phyloP scores from a whole-genome alignment of 2,888 invertebrate genomes.

The Tinea pellionella region DNA sequence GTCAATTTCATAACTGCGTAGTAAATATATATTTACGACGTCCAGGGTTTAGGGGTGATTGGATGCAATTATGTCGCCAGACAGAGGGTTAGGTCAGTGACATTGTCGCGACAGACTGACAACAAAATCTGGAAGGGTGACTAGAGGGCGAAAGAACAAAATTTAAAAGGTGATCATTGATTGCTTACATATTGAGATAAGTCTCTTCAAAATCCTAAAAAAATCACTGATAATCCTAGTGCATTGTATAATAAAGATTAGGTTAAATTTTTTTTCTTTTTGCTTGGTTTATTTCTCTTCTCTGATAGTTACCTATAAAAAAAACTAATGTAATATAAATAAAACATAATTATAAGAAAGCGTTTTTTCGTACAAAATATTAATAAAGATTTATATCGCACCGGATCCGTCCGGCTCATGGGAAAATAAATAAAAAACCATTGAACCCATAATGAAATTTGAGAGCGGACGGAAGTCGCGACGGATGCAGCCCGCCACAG shows the following conservation, averaged over 20 bases:
- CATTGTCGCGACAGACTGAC: not conserved
- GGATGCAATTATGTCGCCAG: not conserved
- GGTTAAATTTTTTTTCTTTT: too few species aligned
- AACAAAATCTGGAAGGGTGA: not conserved
- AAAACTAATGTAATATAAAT: too few species aligned
- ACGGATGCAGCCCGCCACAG: slow-evolving; percentile 17
- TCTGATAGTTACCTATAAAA: too few species aligned
- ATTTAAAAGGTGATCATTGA: too few species aligned
- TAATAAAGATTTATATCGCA: not conserved
- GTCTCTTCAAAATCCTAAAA: too few species aligned
- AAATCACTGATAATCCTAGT: too few species aligned
- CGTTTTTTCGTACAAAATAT: not conserved
- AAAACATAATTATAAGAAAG: too few species aligned
- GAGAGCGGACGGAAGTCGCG: slow-evolving; percentile 10
- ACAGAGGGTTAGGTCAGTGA: not conserved
- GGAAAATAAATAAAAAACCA: slow-evolving; percentile 26
- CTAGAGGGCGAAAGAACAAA: not conserved
- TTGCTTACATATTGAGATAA: too few species aligned
- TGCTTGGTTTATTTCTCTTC: too few species aligned
- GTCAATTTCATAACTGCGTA: too few species aligned
- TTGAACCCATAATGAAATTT: slow-evolving; percentile 21
- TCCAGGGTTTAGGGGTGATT: not conserved
- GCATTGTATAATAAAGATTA: too few species aligned
- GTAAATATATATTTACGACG: not conserved
- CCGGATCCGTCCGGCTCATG: slow-evolving; percentile 33